Evolutionary conservation across 2,888 invertebrate genomes (phyloP).

Genomic region (Ellobium chinense): DNA sequence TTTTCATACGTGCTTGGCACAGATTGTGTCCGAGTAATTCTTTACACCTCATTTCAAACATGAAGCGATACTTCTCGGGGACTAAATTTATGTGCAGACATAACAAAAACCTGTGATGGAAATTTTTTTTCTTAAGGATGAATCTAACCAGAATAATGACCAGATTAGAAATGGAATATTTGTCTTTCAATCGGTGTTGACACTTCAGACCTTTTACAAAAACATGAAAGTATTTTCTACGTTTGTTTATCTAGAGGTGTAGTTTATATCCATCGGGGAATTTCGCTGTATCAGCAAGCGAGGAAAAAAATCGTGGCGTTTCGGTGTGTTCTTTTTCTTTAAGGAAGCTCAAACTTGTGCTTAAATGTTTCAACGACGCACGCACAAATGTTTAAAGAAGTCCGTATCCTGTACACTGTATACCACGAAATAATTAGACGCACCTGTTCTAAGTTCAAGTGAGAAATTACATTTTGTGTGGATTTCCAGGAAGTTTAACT

Average conservation of each 20-base stretch:
- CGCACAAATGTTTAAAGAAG: too few relatives aligned
- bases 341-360: too few relatives aligned
- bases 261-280: conserved; percentile 2
- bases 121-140: background rate
- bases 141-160: conserved; percentile 9
- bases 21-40: conserved; percentile 14
- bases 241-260: background rate
- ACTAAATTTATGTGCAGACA: conserved; percentile 17
- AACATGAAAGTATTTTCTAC: background rate
- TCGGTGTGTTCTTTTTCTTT: too few relatives aligned
- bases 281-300: background rate
- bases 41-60: conserved; percentile 36
- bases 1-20: conserved; percentile 35
- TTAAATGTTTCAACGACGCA: too few relatives aligned
- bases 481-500: too few relatives aligned
- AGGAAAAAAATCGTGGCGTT: background rate
- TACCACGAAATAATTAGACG: too few relatives aligned
- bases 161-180: conserved; percentile 16
- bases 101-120: background rate
- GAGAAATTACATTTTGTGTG: too few relatives aligned
- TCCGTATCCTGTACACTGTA: too few relatives aligned
- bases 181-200: conserved; percentile 1
- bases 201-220: background rate
- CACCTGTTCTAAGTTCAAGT: too few relatives aligned
- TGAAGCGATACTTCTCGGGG: conserved; percentile 11